Evolutionary conservation across 1,140 invertebrate species (phyloP).

Genomic region (Cepaea nemoralis): DNA sequence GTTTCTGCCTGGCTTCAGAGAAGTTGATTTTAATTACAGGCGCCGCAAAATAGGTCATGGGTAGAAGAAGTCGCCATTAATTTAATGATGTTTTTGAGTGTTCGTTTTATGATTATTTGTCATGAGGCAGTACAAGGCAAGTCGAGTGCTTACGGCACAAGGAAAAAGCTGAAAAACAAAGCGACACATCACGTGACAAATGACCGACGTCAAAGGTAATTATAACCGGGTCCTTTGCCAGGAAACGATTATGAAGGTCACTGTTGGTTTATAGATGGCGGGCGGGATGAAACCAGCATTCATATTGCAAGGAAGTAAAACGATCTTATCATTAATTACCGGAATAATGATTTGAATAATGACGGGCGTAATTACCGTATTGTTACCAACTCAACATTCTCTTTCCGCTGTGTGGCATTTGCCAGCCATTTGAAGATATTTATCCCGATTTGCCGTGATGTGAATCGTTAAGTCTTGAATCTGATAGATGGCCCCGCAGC

Average conservation of each 20-base stretch:
- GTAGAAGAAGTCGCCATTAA: not conserved
- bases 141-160: no score
- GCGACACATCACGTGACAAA: no score
- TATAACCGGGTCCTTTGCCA: no score
- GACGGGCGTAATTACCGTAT: not conserved
- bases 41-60: not conserved
- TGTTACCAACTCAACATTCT: not conserved
- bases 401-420: not conserved
- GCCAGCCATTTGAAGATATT: not conserved
- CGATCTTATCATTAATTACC: not conserved
- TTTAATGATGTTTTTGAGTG: not conserved
- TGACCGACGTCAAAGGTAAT: no score
- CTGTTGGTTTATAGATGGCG: not conserved
- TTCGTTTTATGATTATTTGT: no score
- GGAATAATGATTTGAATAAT: not conserved
- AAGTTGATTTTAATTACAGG: constrained; percentile 3
- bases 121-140: no score
- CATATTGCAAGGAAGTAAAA: constrained; percentile 8
- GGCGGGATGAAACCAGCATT: not conserved
- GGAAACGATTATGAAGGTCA: no score
- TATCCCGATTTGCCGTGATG: not conserved
- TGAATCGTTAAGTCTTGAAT: not conserved
- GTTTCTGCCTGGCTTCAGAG: no score
- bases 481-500: not conserved
- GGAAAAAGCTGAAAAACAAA: no score